Conservation (phyloP, 2,888 invertebrate genomes). For the Dioctria rufipes region DNA sequence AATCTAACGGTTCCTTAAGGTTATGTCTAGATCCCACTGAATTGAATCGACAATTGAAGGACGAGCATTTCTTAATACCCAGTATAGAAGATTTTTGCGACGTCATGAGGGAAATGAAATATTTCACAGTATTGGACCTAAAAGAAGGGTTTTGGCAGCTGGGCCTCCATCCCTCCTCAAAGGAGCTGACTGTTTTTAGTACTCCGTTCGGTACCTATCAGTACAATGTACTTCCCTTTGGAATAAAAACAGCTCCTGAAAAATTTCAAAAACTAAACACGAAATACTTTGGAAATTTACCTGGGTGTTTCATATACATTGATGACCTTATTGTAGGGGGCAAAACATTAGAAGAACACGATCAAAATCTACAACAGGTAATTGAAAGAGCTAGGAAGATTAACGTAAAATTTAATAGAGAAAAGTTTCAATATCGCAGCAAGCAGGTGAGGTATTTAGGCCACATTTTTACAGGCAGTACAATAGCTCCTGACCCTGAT, state of each 20-base stretch:
- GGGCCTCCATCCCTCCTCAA: slow-evolving; percentile 50
- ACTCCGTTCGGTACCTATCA: slow-evolving; percentile 57
- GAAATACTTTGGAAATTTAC: slow-evolving; percentile 53
- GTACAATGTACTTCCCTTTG: slow-evolving; percentile 21
- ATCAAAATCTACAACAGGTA: slow-evolving; percentile 14
- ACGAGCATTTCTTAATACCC: slow-evolving; percentile 44
- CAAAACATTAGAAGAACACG: slow-evolving; percentile 11
- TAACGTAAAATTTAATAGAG: slow-evolving; percentile 21
- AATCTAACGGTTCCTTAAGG: slow-evolving; percentile 22
- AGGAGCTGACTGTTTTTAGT: slow-evolving; percentile 61
- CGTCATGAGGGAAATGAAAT: slow-evolving; percentile 55
- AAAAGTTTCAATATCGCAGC: background rate
- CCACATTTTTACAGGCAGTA: background rate
- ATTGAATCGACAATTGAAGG: slow-evolving; percentile 44
- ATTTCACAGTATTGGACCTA: slow-evolving; percentile 55
- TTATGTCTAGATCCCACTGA: slow-evolving; percentile 46
- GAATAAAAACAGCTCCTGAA: slow-evolving; percentile 37
- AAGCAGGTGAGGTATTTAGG: background rate
- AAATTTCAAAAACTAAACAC: slow-evolving; percentile 55
- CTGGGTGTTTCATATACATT: slow-evolving; percentile 53
- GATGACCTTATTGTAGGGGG: slow-evolving; percentile 36
- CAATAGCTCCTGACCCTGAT: background rate
- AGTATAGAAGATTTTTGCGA: slow-evolving; percentile 60
- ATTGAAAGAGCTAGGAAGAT: background rate
- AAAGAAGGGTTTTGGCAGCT: slow-evolving; percentile 58